Evolutionary conservation across 2,797 vertebrate genomes (phyloP), one percentile per base, ranked within the genome.

Genomic region (Catostomus latipinnis): DNA sequence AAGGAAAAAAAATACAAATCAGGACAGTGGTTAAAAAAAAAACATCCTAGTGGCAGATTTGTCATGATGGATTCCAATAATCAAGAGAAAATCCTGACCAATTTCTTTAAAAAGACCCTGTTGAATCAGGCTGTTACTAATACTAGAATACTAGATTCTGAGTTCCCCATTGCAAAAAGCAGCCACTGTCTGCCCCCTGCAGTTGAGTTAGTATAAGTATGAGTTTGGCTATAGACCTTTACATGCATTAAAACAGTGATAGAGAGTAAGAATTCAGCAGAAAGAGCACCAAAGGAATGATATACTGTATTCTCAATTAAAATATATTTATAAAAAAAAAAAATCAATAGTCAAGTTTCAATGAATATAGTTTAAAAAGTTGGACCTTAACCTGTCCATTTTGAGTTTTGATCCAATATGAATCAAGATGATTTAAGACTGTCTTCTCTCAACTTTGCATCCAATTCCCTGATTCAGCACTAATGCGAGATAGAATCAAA

Each of bases 361-460:
- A 12, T 34, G 43, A 48, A 81, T 50, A 60, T 8, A 3, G 8
- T 53, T 50, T 48, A 63, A 12, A 57, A 74, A 1, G 6, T 6
- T 45, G 45, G 65, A 74, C 52, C 22, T 54, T 57, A 57, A 58
- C 63, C 14, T 58, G 6, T 72, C 70, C 56, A 16, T 34, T 75
- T 14, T 48, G 5, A 63, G 43, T 14, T 53, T 60, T 61, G 87
- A 89, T 93, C 91, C 92, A 93, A 93, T 92, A 88, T 93, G 92
- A 90, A 93, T 89, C 86, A 87, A 61, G 54, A 66, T 7, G 61
- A 73, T 6, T 10, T 34, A 13, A 56, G 13, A 66, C 16, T 60
- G 43, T 34, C 61, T 63, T 72, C 16, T 81, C 61, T 62, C 43
- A 14, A 58, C 13, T 48, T 74, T 53, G 6, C 8, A 16, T 62